These are phyloP conservation scores for Strigamia transsilvanica DNA, from an alignment of 2,888 invertebrate species.

Conservation along the genomic window DNA sequence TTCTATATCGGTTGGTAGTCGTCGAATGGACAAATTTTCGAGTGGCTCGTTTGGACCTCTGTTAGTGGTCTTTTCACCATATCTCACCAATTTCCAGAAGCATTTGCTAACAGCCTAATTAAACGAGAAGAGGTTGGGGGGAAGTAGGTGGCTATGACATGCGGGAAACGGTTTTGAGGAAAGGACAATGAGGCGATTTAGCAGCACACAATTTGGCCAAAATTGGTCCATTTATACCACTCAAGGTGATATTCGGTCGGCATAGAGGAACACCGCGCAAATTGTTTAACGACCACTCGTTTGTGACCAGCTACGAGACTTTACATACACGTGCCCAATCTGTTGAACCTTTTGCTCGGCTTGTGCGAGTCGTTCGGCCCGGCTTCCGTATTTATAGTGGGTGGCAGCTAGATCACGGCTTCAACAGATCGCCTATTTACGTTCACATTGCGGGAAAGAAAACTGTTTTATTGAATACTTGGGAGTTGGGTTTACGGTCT, in stretches of 20 bases:
- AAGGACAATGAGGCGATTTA: constrained; percentile 49
- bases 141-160: constrained; percentile 49
- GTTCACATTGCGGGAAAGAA: constrained; percentile 45
- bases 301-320: constrained; percentile 46
- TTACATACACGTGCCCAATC: constrained; percentile 44
- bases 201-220: constrained; percentile 49
- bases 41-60: constrained; percentile 36
- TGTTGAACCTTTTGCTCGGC: constrained; percentile 45
- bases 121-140: constrained; percentile 44
- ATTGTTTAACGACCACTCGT: constrained; percentile 49
- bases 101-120: constrained; percentile 48
- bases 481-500: constrained; percentile 49
- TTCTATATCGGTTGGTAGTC: constrained; percentile 1
- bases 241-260: constrained; percentile 48
- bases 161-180: constrained; percentile 48
- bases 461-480: constrained; percentile 47
- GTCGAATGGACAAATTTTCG: constrained; percentile 41
- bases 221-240: constrained; percentile 47
- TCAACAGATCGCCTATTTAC: constrained; percentile 49
- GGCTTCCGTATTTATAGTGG: constrained; percentile 46
- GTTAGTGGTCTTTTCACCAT: constrained; percentile 39
- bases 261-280: constrained; percentile 49
- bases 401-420: constrained; percentile 48
- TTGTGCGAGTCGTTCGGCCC: constrained; percentile 41
- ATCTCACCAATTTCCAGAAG: constrained; percentile 43